Conservation (phyloP, 2,113 vertebrate genomes). For the Phylloscopus whistleri region DNA sequence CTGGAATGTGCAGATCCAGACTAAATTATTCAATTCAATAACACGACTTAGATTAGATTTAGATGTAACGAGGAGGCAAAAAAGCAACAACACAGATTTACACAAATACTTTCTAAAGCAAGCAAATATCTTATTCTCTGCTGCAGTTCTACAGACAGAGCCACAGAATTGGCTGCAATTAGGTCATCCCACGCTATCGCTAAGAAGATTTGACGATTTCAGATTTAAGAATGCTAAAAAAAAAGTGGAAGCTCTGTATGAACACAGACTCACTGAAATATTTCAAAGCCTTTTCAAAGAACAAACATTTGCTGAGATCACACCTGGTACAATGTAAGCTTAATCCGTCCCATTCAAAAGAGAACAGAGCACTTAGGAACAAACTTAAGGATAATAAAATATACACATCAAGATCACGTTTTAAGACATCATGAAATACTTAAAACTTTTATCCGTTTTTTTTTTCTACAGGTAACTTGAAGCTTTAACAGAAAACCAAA, state of each 20-base stretch:
- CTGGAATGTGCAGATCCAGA: background rate
- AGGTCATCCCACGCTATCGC: background rate
- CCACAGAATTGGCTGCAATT: background rate
- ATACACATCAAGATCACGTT: background rate
- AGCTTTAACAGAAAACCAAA: background rate
- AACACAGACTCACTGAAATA: background rate
- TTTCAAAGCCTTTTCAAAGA: background rate
- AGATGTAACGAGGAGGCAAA: background rate
- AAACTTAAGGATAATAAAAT: background rate
- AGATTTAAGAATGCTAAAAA: background rate
- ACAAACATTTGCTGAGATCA: background rate
- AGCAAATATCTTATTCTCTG: background rate
- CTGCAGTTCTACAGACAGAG: background rate
- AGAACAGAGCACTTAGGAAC: background rate
- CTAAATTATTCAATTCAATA: background rate
- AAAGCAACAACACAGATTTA: background rate
- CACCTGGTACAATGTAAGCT: background rate
- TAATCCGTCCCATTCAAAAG: background rate
- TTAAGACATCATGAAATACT: background rate
- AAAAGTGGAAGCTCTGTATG: background rate
- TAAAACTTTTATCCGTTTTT: background rate
- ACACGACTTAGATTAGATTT: background rate
- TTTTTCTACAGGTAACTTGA: background rate
- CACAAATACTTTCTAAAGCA: background rate
- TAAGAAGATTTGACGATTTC: background rate